These are phyloP conservation scores for Choloepus hoffmanni DNA, from an alignment of 2,113 vertebrate genomes.

Conservation along the genomic window DNA sequence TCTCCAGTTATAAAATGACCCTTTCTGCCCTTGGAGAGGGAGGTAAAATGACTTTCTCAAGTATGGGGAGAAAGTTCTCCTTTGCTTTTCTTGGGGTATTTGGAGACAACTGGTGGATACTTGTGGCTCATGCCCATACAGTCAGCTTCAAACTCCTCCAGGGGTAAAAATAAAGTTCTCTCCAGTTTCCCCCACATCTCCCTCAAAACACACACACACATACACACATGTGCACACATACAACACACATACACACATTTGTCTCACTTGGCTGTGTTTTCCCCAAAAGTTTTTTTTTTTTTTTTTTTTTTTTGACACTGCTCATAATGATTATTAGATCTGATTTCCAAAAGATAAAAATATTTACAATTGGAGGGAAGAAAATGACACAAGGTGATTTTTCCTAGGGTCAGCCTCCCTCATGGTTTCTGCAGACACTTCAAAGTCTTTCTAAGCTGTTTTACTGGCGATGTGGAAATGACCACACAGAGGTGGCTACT, in stretches of 20 bases:
- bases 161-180: not conserved
- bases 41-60: not conserved
- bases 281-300: fast-evolving
- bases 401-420: not conserved
- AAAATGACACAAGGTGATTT: not conserved
- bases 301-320: not conserved
- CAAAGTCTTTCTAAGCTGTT: not conserved
- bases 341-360: not conserved
- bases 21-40: not conserved
- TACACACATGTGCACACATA: not conserved
- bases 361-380: not conserved
- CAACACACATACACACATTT: not conserved
- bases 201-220: not conserved
- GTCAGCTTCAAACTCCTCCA: not conserved
- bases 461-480: not conserved
- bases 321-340: not conserved
- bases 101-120: not conserved
- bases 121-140: not conserved
- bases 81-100: not conserved
- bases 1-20: not conserved
- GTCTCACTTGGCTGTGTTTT: not conserved
- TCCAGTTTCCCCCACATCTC: not conserved
- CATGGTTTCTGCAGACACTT: not conserved
- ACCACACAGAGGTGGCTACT: not conserved
- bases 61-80: not conserved